phyloP scores from a whole-genome alignment of 2,888 invertebrate genomes.

The Clistopyga incitator region DNA sequence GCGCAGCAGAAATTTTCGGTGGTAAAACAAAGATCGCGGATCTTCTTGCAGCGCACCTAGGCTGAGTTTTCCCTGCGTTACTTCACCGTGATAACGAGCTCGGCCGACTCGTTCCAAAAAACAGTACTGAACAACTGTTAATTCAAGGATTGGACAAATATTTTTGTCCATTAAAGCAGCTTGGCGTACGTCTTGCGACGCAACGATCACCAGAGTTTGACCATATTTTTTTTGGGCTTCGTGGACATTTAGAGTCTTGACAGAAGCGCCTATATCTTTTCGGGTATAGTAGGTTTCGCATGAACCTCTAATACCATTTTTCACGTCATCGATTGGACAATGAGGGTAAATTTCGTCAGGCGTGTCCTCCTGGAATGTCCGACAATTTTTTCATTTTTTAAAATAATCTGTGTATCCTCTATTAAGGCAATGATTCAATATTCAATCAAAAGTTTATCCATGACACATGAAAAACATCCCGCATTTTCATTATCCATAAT shows the following conservation, averaged over 20 bases:
- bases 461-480: too few species aligned
- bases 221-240: constrained; percentile 86
- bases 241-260: constrained; percentile 83
- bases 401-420: background rate
- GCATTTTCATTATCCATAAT: too few species aligned
- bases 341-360: constrained; percentile 88
- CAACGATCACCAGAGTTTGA: constrained; percentile 89
- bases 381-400: constrained; percentile 26
- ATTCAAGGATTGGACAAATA: constrained; percentile 84
- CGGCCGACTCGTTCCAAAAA: constrained; percentile 91
- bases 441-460: too few species aligned
- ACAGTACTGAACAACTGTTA: constrained; percentile 88
- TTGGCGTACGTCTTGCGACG: constrained; percentile 87
- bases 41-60: constrained; percentile 85
- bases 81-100: constrained; percentile 89
- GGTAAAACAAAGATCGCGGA: constrained; percentile 88
- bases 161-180: constrained; percentile 86
- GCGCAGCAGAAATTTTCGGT: constrained; percentile 87
- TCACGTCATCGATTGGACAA: constrained; percentile 85
- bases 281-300: constrained; percentile 88
- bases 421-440: background rate
- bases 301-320: constrained; percentile 87
- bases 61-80: constrained; percentile 88
- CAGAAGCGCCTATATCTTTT: constrained; percentile 84
- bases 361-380: constrained; percentile 82